Evolutionary conservation across 2,113 vertebrate genomes (phyloP), one percentile per base, ranked within the genome.

Genomic region (Notiomystis cincta): DNA sequence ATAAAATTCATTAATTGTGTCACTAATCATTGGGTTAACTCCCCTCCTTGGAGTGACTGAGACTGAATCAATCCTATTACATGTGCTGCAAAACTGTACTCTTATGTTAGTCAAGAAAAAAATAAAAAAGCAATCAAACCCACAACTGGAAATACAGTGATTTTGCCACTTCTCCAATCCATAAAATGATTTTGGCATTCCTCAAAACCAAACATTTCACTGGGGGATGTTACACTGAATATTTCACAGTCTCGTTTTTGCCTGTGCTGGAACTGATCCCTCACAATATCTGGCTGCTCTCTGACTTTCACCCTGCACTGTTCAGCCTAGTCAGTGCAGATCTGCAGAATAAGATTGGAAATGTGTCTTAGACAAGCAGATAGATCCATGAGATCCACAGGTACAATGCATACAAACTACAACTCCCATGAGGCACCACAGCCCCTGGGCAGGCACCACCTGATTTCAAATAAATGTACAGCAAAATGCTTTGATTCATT

Each of bases 401-500:
- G 31, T 27, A 33, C 14, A 25, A 13, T 2, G 10, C 77, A 80
- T 14, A 50, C 45, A 72, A 85, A 96, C 89, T 87, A 82, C 83
- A 87, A 13, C 25, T 93, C 91, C 93, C 87, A 76, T 15, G 69
- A 82, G 61, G 70, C 57, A 69, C 65, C 0, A 0, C 57, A 93
- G 65, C 37, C 51, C 54, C 23, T 22, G 19, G 61, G 58, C 58
- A 90, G 38, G 76, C 50, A 21, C 51, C 13, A 2, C 69, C 76
- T 44, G n/a, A 25, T 84, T 69, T 91, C 37, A 73, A 45, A 89
- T 45, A 79, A 77, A 81, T 11, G 44, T n/a, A 40, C 61, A 94
- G 73, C 37, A 75, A 91, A 94, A 67, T 47, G 70, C 91, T 87
- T 65, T 89, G 87, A 87, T 69, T 94, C 50, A 28, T 87, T 85